phyloP scores from a whole-genome alignment of 2,888 invertebrate genomes.

The Harmothoe impar region DNA sequence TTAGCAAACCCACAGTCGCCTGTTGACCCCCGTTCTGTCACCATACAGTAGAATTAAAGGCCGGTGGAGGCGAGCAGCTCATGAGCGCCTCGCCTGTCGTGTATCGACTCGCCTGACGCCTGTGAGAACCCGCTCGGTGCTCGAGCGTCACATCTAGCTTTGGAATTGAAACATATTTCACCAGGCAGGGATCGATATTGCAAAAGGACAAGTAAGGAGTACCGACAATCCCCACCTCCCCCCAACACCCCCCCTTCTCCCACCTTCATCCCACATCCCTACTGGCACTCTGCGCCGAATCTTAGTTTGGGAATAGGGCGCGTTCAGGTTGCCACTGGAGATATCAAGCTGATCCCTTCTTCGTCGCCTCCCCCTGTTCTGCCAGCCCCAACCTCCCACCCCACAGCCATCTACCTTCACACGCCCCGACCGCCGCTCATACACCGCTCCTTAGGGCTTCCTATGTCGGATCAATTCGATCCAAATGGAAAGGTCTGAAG shows the following conservation, averaged over 20 bases:
- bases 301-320: not conserved
- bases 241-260: not conserved
- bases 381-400: conserved; percentile 33
- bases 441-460: not conserved
- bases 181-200: not conserved
- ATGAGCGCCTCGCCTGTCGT: not conserved
- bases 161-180: conserved; percentile 36
- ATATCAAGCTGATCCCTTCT: not conserved
- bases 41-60: not conserved
- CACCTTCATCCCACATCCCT: not conserved
- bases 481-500: not conserved
- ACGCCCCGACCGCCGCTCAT: not conserved
- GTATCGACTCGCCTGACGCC: not conserved
- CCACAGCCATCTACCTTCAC: conserved; percentile 1
- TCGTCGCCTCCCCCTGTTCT: not conserved
- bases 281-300: not conserved
- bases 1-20: too few relatives aligned
- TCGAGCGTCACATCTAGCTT: not conserved
- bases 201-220: not conserved
- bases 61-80: not conserved
- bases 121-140: not conserved
- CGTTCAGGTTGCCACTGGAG: not conserved
- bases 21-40: too few relatives aligned
- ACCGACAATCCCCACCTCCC: conserved; percentile 3
- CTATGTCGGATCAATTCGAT: conserved; percentile 15